A percentile compares a stretch with the other conserved stretches of the same genome.
phyloP scores from a whole-genome alignment of 2,113 vertebrate genomes.

The Dasyurus viverrinus region DNA sequence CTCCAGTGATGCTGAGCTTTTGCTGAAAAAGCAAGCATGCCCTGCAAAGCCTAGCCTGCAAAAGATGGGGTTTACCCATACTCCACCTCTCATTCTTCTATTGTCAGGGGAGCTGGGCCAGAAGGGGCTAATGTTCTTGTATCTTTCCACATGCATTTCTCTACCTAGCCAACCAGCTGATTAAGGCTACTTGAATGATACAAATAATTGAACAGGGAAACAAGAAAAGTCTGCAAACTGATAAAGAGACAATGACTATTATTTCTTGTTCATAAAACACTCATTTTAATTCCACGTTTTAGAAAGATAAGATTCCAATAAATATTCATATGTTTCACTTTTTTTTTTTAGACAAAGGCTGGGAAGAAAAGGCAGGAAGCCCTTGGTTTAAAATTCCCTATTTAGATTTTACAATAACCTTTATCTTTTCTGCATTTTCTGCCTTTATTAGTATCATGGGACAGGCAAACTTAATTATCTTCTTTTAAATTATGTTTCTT shows the following conservation, averaged over 20 bases:
- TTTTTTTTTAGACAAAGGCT: constrained; percentile 67
- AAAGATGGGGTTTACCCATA: not conserved
- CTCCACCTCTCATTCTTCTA: constrained; percentile 4
- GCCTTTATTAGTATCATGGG: constrained; percentile 52
- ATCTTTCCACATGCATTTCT: constrained; percentile 59
- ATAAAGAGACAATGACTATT: constrained; percentile 75
- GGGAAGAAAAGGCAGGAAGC: constrained; percentile 45
- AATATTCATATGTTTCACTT: constrained; percentile 50
- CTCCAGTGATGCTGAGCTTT: not conserved
- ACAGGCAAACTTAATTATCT: constrained; percentile 55
- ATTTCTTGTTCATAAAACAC: constrained; percentile 54
- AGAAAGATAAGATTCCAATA: constrained; percentile 75
- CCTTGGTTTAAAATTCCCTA: constrained; percentile 56
- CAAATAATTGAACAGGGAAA: constrained; percentile 69
- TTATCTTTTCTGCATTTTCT: constrained; percentile 56
- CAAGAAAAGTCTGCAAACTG: constrained; percentile 57
- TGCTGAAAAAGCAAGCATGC: not conserved
- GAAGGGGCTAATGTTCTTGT: constrained; percentile 25
- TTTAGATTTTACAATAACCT: constrained; percentile 67
- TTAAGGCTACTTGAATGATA: constrained; percentile 69
- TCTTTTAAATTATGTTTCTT: constrained; percentile 35
- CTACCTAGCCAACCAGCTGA: constrained; percentile 64
- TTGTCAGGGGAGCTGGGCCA: not conserved
- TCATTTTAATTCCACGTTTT: constrained; percentile 70
- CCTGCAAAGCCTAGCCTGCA: not conserved